These are phyloP conservation scores for Aricia artaxerxes DNA, from an alignment of 2,888 invertebrate species.

Conservation along the genomic window DNA sequence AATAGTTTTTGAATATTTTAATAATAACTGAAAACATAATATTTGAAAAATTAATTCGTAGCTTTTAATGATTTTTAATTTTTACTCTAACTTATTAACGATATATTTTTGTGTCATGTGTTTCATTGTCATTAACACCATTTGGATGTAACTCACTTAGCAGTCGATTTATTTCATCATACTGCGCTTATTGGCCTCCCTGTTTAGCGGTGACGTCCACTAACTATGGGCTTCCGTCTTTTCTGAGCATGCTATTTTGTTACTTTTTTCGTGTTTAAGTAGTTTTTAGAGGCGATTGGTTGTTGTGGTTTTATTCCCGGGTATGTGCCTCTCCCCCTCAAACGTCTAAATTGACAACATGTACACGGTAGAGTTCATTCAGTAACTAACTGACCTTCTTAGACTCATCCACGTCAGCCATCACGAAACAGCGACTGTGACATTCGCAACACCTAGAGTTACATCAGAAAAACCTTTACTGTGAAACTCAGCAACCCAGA, in stretches of 20 bases:
- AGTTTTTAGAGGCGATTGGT: conserved; percentile 57
- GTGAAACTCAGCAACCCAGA: neutral
- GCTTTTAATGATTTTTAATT: neutral
- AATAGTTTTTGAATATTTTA: neutral
- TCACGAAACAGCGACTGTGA: conserved; percentile 59
- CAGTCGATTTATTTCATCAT: conserved; percentile 1
- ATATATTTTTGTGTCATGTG: conserved; percentile 33
- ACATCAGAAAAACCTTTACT: conserved; percentile 30
- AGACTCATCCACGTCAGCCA: conserved; percentile 58
- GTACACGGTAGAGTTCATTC: conserved; percentile 40
- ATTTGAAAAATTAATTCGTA: neutral
- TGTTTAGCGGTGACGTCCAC: conserved; percentile 47
- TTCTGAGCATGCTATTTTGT: conserved; percentile 60
- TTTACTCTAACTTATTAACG: conserved; percentile 32
- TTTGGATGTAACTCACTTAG: conserved; percentile 56
- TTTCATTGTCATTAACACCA: conserved; percentile 51
- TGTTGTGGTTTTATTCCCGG: conserved; percentile 57
- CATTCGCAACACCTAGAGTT: conserved; percentile 33
- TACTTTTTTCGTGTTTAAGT: conserved; percentile 53
- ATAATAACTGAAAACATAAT: neutral
- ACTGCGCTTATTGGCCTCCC: conserved; percentile 61
- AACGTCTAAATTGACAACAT: conserved; percentile 32
- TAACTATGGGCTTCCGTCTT: conserved; percentile 37
- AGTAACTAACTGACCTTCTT: conserved; percentile 59
- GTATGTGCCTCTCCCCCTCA: conserved; percentile 44